These are phyloP conservation scores for Esox niger DNA, from an alignment of 2,113 vertebrate species.

Conservation along the genomic window DNA sequence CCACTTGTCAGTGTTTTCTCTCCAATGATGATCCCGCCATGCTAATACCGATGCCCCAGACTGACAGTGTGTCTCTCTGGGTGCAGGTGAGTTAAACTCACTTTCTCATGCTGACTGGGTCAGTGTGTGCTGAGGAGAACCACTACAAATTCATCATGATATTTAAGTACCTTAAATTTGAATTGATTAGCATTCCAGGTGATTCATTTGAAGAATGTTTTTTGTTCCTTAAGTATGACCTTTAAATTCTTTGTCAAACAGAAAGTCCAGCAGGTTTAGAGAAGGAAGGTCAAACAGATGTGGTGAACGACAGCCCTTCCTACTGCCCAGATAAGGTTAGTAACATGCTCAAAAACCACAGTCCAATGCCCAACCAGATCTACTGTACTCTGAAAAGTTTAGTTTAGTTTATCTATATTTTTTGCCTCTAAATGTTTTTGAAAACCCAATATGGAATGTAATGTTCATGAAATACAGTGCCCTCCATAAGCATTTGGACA, in stretches of 20 bases:
- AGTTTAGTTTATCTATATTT: too few relatives aligned
- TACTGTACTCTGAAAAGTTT: too few relatives aligned
- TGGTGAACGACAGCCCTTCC: slow-evolving; percentile 59
- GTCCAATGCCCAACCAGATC: too few relatives aligned
- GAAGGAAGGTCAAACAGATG: slow-evolving; percentile 63
- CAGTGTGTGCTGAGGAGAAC: slow-evolving; percentile 46
- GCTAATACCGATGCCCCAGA: too few relatives aligned
- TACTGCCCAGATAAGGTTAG: slow-evolving; percentile 64
- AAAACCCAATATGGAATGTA: too few relatives aligned
- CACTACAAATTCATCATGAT: neutral
- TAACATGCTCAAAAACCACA: neutral
- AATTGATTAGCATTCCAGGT: neutral
- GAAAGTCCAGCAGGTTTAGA: slow-evolving; percentile 60
- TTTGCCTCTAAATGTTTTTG: too few relatives aligned
- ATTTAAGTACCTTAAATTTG: neutral
- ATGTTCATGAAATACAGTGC: too few relatives aligned
- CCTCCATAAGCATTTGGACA: too few relatives aligned
- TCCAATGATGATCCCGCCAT: too few relatives aligned
- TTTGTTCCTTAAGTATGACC: neutral
- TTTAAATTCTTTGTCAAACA: slow-evolving; percentile 17
- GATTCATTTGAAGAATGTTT: neutral
- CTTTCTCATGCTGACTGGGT: slow-evolving; percentile 38
- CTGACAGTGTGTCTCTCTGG: slow-evolving; percentile 4
- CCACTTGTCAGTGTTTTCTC: too few relatives aligned
- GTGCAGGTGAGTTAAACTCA: slow-evolving; percentile 45